Conservation (phyloP, 2,888 invertebrate genomes). For the Hirtodrosophila confusa region DNA sequence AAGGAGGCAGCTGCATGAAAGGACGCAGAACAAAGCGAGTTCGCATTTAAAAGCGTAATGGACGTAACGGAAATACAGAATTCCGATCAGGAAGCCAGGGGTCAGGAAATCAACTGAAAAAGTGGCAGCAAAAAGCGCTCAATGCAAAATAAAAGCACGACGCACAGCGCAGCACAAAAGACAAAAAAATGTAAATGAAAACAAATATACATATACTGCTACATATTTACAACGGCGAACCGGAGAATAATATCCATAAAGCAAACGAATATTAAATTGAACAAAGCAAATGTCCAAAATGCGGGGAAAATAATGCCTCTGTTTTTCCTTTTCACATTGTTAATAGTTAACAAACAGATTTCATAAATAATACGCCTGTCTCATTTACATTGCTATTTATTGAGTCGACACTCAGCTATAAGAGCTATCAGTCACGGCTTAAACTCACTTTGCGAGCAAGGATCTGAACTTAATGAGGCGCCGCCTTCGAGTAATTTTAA, state of each 20-base stretch:
- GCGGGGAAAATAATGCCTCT: constrained; percentile 17
- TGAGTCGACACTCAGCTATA: neutral
- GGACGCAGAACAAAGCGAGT: constrained; percentile 47
- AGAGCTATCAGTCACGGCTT: constrained; percentile 21
- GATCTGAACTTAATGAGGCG: constrained; percentile 34
- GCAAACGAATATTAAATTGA: constrained; percentile 43
- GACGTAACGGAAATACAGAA: constrained; percentile 75
- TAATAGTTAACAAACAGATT: constrained; percentile 13
- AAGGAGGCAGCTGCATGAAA: constrained; percentile 9
- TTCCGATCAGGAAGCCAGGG: constrained; percentile 75
- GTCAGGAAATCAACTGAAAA: constrained; percentile 77
- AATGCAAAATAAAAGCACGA: constrained; percentile 45
- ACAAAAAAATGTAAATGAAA: constrained; percentile 11
- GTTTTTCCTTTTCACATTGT: constrained; percentile 5
- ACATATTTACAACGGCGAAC: constrained; percentile 33
- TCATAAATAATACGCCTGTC: neutral
- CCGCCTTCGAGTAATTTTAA: constrained; percentile 27
- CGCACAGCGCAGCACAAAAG: constrained; percentile 4
- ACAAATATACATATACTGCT: constrained; percentile 4
- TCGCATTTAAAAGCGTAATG: constrained; percentile 72
- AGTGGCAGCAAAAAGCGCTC: constrained; percentile 55
- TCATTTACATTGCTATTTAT: no score
- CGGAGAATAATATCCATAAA: constrained; percentile 33
- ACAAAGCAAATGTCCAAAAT: constrained; percentile 27
- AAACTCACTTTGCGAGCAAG: constrained; percentile 3